phyloP scores from a whole-genome alignment of 2,113 vertebrate genomes.

The Nanger granti region DNA sequence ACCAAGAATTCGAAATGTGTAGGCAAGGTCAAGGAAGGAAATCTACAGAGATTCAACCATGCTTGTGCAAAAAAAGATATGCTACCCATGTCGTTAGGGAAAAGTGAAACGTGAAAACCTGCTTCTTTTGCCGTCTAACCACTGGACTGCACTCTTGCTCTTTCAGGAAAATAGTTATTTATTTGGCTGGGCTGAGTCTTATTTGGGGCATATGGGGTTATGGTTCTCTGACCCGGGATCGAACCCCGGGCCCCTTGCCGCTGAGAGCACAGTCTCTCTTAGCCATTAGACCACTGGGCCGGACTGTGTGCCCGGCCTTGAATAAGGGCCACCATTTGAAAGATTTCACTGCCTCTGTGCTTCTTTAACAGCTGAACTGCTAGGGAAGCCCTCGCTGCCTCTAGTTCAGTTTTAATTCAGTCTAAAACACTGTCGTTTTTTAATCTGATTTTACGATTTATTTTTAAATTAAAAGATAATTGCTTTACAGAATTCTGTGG shows the following conservation, averaged over 20 bases:
- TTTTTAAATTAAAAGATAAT: background rate
- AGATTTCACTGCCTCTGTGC: background rate
- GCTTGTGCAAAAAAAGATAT: no score
- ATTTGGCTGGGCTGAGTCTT: accelerated
- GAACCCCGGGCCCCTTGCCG: accelerated
- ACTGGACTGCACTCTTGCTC: no score
- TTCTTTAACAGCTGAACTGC: background rate
- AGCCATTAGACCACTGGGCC: accelerated
- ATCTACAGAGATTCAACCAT: background rate
- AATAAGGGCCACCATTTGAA: background rate
- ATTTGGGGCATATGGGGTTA: background rate
- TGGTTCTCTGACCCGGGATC: accelerated
- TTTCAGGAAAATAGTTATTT: background rate
- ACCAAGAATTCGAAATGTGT: accelerated
- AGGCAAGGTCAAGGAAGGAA: background rate
- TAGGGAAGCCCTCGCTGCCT: background rate
- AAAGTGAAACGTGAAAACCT: no score
- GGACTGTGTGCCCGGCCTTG: accelerated
- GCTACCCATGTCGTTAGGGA: no score
- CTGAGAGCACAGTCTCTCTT: background rate
- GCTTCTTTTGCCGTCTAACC: accelerated
- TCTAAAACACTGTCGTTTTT: background rate
- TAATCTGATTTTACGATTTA: background rate
- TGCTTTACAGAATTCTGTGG: background rate
- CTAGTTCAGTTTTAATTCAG: background rate